phyloP scores from a whole-genome alignment of 2,888 invertebrate species.

The Caenorhabditis sulstoni region DNA sequence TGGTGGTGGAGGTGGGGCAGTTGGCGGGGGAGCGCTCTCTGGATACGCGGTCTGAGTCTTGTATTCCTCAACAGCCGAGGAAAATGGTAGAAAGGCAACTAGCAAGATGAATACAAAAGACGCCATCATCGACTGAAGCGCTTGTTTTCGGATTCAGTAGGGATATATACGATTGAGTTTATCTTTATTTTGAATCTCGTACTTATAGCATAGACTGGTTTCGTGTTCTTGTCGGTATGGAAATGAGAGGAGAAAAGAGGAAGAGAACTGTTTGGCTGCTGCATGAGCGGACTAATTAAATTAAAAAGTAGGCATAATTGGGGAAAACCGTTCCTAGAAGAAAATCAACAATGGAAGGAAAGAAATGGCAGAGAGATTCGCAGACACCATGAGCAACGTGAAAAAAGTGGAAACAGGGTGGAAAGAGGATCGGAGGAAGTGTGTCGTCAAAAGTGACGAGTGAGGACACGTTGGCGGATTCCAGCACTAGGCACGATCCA shows the following conservation, averaged over 20 bases:
- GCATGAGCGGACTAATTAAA: slow-evolving; percentile 50
- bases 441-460: slow-evolving; percentile 54
- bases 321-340: slow-evolving; percentile 62
- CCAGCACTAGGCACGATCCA: slow-evolving; percentile 46
- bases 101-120: slow-evolving; percentile 36
- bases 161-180: slow-evolving; percentile 55
- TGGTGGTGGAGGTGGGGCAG: slow-evolving; percentile 27
- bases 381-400: slow-evolving; percentile 56
- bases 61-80: slow-evolving; percentile 43
- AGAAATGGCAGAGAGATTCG: slow-evolving; percentile 55
- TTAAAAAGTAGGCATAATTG: slow-evolving; percentile 64
- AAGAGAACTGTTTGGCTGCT: slow-evolving; percentile 39
- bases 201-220: slow-evolving; percentile 58
- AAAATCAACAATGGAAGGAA: slow-evolving; percentile 63
- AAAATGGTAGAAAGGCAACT: background rate
- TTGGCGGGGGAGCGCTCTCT: slow-evolving; percentile 32
- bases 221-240: slow-evolving; percentile 43
- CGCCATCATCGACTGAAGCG: slow-evolving; percentile 42
- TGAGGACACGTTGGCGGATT: slow-evolving; percentile 50
- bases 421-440: slow-evolving; percentile 44
- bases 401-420: slow-evolving; percentile 57
- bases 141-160: slow-evolving; percentile 48
- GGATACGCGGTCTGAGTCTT: slow-evolving; percentile 43
- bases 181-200: slow-evolving; percentile 59
- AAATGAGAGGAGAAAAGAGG: slow-evolving; percentile 31